phyloP scores from a whole-genome alignment of 1,140 invertebrate genomes.

The Leguminivora glycinivorella region DNA sequence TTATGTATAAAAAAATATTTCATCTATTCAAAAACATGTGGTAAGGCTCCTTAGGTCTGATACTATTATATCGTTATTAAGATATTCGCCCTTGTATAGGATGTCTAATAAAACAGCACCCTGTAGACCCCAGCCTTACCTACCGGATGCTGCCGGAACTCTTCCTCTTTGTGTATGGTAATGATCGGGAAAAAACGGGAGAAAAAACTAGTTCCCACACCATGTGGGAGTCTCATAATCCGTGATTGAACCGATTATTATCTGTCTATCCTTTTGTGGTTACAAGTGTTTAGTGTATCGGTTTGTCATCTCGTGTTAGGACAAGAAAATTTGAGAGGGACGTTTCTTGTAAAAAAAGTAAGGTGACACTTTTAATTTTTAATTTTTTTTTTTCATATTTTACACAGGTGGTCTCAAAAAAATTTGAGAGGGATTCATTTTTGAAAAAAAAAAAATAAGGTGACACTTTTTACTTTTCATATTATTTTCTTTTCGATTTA shows the following conservation, averaged over 20 bases:
- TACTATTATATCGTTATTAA: too few species aligned
- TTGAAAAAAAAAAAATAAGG: too few species aligned
- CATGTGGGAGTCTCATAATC: slow-evolving; percentile 42
- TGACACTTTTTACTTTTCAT: too few species aligned
- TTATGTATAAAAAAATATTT: too few species aligned
- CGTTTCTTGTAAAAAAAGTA: neutral
- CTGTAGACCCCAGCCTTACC: slow-evolving; percentile 40
- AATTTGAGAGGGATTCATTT: too few species aligned
- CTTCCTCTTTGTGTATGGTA: slow-evolving; percentile 63
- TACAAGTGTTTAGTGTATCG: neutral
- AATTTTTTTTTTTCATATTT: too few species aligned
- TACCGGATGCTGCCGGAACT: slow-evolving; percentile 64
- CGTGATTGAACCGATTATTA: slow-evolving; percentile 22
- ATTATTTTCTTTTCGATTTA: too few species aligned
- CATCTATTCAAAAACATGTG: too few species aligned
- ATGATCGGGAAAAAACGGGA: slow-evolving; percentile 52
- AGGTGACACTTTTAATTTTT: too few species aligned
- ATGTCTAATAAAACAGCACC: slow-evolving; percentile 26
- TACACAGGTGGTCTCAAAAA: too few species aligned
- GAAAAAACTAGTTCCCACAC: slow-evolving; percentile 58
- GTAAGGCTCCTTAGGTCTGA: too few species aligned
- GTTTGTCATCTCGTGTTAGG: neutral
- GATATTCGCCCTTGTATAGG: too few species aligned
- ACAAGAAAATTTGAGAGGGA: neutral
- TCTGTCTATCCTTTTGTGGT: slow-evolving; percentile 7